Evolutionary conservation across 1,140 invertebrate species (phyloP), one percentile per base, ranked within the genome.

Genomic region (Dreissena polymorpha): DNA sequence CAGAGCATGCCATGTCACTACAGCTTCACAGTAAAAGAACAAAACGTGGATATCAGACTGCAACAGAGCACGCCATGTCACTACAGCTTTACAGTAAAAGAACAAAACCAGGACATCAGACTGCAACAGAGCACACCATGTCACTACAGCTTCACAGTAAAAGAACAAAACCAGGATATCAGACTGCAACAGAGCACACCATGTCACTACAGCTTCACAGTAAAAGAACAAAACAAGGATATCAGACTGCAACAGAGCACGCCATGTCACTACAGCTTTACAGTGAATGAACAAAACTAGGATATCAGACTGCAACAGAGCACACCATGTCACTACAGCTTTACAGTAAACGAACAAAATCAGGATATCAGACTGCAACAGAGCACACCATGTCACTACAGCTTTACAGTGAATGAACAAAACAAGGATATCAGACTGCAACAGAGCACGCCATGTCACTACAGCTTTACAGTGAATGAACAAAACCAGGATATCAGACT

Each of bases 351-450:
- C 8, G 2, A 39, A 39, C 76, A 60, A 69, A 16, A 25, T 78
- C 76, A 18, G 18, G 16, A 70, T 23, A 23, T 69, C 76, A 78
- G 16, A 29, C 76, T 78, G 65, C 27, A 78, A 78, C 39, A 39
- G 18, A 69, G 49, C 25, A 70, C 23, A 27, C 23, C 64, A 67
- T 23, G 14, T 16, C 55, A 63, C 23, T 63, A n/a, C 60, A 39
- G 39, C 39, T 39, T 39, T 5, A 39, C 8, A 39, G 39, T 39
- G 2, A 39, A 39, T 39, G 2, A 39, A 39, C 39, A 39, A 39
- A 39, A 39, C 76, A 18, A 27, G 18, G 16, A 70, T 23, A 23
- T 69, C 76, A 78, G 16, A 29, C 76, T 78, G 65, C 27, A 78
- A 78, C 39, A 39, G 18, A 69, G 49, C 25, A 70, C 23, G 12